Conservation (phyloP, 2,888 invertebrate species). For the Amblyteles armatorius region DNA sequence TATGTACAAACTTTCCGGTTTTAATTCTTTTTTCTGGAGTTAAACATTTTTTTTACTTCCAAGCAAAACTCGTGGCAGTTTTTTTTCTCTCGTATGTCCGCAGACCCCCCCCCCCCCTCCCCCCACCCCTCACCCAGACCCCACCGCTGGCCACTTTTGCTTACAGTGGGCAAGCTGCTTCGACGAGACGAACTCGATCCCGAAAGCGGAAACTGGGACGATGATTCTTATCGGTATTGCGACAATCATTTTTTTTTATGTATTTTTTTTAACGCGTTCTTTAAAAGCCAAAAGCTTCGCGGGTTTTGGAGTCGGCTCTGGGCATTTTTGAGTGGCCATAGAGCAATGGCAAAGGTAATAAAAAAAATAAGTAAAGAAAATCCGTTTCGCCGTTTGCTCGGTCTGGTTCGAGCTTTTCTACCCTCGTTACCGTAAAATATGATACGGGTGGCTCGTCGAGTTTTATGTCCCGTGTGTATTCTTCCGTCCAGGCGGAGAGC, state of each 20-base stretch:
- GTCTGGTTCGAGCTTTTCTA: conserved; percentile 6
- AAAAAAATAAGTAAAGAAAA: neutral
- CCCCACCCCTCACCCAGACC: neutral
- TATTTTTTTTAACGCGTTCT: neutral
- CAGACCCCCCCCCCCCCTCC: too few species aligned
- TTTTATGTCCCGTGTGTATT: conserved; percentile 8
- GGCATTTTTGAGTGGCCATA: neutral
- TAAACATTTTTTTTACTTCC: neutral
- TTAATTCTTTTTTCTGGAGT: neutral
- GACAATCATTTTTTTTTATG: neutral
- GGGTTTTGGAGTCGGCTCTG: neutral
- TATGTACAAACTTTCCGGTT: conserved; percentile 31
- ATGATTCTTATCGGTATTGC: neutral
- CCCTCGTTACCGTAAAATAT: conserved; percentile 14
- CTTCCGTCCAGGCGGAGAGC: conserved; percentile 18
- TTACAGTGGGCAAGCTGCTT: neutral
- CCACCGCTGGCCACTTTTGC: neutral
- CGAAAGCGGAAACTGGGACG: conserved; percentile 3
- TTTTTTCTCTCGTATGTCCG: neutral
- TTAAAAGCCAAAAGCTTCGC: neutral
- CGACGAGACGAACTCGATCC: neutral
- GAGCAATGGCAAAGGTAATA: neutral
- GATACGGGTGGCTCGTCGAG: conserved; percentile 11
- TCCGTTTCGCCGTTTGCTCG: neutral
- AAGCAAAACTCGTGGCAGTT: neutral